Evolutionary conservation across 2,113 vertebrate species (phyloP).

Genomic region (Ptilonorhynchus violaceus): DNA sequence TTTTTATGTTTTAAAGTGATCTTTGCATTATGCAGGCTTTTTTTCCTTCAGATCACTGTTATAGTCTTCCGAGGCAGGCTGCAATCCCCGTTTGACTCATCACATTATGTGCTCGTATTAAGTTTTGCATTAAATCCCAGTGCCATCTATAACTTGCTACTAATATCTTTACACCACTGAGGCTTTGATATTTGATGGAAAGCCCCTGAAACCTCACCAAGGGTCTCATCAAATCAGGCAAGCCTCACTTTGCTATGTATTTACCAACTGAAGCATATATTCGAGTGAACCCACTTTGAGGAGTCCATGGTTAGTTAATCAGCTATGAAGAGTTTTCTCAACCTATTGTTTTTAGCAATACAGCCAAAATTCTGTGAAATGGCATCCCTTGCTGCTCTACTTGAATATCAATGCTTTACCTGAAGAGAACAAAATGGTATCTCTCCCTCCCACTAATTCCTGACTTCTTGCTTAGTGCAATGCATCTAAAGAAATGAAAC

Average conservation of each 20-base stretch:
- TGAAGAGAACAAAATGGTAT: slow-evolving; percentile 49
- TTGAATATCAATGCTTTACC: slow-evolving; percentile 36
- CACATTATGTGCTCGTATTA: slow-evolving; percentile 42
- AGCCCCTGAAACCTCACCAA: slow-evolving; percentile 60
- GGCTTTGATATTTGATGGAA: slow-evolving; percentile 57
- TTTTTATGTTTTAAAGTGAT: slow-evolving; percentile 43
- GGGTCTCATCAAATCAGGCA: slow-evolving; percentile 64
- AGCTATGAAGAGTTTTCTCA: slow-evolving; percentile 46
- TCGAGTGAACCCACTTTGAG: slow-evolving; percentile 42
- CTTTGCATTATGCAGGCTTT: slow-evolving; percentile 42
- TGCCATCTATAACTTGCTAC: slow-evolving; percentile 53
- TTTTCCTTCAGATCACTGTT: slow-evolving; percentile 18
- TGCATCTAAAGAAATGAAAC: slow-evolving; percentile 73
- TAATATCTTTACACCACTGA: slow-evolving; percentile 64
- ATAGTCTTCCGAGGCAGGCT: not conserved
- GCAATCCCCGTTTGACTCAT: slow-evolving; percentile 49
- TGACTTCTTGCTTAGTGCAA: slow-evolving; percentile 33
- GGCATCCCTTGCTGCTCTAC: not conserved
- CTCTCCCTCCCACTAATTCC: slow-evolving; percentile 47
- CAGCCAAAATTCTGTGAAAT: slow-evolving; percentile 17
- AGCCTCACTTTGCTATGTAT: slow-evolving; percentile 56
- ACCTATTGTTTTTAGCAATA: slow-evolving; percentile 39
- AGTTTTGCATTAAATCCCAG: slow-evolving; percentile 55
- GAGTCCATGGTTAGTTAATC: slow-evolving; percentile 41
- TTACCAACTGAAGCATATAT: slow-evolving; percentile 68